These are phyloP conservation scores for Ommatoiulus sabulosus DNA, from an alignment of 2,888 invertebrate species.

Conservation along the genomic window DNA sequence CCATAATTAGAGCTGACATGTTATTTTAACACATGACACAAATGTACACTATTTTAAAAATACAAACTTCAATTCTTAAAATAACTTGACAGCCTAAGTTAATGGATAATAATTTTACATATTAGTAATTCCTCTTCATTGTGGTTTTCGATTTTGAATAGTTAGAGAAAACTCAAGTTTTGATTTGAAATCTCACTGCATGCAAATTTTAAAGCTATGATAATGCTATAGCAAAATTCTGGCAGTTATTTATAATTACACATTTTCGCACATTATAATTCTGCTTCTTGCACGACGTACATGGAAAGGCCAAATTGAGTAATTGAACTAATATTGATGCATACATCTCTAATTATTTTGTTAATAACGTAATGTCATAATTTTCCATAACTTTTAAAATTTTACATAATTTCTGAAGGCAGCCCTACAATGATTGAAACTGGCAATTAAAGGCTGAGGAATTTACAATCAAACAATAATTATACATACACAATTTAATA, in stretches of 20 bases:
- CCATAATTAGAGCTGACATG: neutral
- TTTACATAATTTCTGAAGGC: neutral
- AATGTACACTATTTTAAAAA: neutral
- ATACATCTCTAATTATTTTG: neutral
- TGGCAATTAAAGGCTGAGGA: neutral
- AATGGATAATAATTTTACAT: neutral
- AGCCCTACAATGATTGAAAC: neutral
- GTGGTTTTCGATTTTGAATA: too few relatives aligned
- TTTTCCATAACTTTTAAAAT: neutral
- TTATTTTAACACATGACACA: neutral
- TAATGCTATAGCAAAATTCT: neutral
- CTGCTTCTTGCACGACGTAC: neutral
- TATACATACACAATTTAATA: neutral
- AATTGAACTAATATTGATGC: too few relatives aligned
- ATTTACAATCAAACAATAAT: neutral
- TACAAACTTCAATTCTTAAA: neutral
- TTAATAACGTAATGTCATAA: neutral
- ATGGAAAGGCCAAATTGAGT: neutral
- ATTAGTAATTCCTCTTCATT: too few relatives aligned
- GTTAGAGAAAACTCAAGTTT: too few relatives aligned
- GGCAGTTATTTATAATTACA: neutral
- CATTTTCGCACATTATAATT: too few relatives aligned
- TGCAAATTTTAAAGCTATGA: too few relatives aligned
- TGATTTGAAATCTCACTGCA: too few relatives aligned
- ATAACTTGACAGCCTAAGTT: neutral